These are phyloP conservation scores for Sarcophaga bullata DNA, from an alignment of 1,140 invertebrate species.

Conservation along the genomic window DNA sequence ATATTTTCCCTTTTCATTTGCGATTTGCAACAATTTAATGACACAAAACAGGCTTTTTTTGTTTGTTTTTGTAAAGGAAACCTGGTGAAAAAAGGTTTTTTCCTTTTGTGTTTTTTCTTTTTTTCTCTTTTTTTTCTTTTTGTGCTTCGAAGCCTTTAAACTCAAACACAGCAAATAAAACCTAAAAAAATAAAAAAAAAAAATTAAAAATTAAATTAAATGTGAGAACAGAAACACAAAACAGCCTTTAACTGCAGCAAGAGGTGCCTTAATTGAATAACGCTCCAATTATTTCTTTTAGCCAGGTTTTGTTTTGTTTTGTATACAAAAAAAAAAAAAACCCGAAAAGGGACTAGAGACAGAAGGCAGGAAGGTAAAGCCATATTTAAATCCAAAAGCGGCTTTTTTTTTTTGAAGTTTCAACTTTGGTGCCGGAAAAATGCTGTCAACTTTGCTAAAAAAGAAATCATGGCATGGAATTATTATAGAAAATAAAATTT, in stretches of 20 bases:
- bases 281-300: slow-evolving; percentile 24
- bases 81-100: no score
- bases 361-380: not conserved
- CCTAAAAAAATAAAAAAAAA: not conserved
- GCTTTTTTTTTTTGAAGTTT: not conserved
- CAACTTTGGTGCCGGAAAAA: no score
- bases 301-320: not conserved
- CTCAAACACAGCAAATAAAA: not conserved
- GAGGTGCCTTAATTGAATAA: slow-evolving; percentile 13
- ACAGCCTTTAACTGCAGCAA: not conserved
- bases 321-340: not conserved
- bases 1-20: not conserved
- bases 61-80: no score
- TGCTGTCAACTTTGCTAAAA: not conserved
- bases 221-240: no score
- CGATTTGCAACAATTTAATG: not conserved
- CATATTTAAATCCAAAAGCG: not conserved
- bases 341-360: not conserved
- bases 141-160: not conserved
- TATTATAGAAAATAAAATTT: not conserved
- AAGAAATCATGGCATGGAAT: not conserved
- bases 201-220: not conserved
- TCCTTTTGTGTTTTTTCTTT: no score
- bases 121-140: not conserved
- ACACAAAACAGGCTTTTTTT: not conserved